Evolutionary conservation across 2,797 vertebrate genomes (phyloP).

Genomic region (Sarcophilus harrisii): DNA sequence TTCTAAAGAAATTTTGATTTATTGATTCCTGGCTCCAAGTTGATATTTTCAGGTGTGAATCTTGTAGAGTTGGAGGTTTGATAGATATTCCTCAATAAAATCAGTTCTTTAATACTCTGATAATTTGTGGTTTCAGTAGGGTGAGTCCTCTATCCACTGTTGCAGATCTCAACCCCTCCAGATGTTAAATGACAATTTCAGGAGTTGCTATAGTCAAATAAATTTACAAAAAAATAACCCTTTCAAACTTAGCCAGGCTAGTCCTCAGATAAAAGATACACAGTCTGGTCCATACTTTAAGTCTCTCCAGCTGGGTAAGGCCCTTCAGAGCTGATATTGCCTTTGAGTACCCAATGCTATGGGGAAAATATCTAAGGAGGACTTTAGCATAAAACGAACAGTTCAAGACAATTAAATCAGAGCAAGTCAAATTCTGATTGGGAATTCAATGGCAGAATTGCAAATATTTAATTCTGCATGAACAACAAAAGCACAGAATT

Average conservation of each 20-base stretch:
- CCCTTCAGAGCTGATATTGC: not conserved
- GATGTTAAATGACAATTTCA: not conserved
- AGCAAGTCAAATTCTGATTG: not conserved
- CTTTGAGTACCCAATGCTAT: not conserved
- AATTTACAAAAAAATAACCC: not conserved
- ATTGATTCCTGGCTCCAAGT: not conserved
- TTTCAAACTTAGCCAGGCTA: not conserved
- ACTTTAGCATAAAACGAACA: not conserved
- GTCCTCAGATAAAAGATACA: not conserved
- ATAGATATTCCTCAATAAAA: not conserved
- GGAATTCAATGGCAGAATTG: accelerated
- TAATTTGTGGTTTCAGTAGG: not conserved
- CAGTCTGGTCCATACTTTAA: not conserved
- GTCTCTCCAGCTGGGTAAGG: not conserved
- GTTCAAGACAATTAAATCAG: not conserved
- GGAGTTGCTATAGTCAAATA: not conserved
- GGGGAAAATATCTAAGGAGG: not conserved
- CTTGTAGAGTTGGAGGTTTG: not conserved
- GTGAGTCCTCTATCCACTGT: not conserved
- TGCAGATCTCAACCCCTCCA: not conserved
- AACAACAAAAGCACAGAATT: not conserved
- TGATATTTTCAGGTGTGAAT: not conserved
- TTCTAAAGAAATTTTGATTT: not conserved
- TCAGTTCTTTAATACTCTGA: not conserved
- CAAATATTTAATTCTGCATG: accelerated